Evolutionary conservation across 2,797 vertebrate species (phyloP), one percentile per base, ranked within the genome.

Genomic region (Manis pentadactyla): DNA sequence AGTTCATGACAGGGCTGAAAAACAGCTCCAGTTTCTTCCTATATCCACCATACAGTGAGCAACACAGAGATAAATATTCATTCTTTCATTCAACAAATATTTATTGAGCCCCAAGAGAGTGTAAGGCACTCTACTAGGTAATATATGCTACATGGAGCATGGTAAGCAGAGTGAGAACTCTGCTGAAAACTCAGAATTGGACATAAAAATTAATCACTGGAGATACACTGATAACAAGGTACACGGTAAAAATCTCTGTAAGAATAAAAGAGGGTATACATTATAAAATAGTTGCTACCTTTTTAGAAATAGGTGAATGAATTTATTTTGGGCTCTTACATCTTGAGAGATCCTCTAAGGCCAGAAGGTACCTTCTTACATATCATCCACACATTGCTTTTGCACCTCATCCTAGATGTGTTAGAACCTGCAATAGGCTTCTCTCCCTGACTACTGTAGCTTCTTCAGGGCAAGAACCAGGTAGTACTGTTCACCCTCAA

Each of bases 281-380:
- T 88, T 61, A 85, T 39, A 81, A 74, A 93, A 64, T 9, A 79
- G 39, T 57, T 89, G 37, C 57, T 46, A 71, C 73, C 34, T 29
- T 79, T 95, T 31, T 63, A 29, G 51, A 94, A 87, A 87, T n/a
- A 74, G 29, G 29, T 55, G 5, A 87, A 92, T 83, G 74, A 49
- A 73, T 66, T 92, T 75, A 82, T 73, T 73, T 83, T 25, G 37
- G 31, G 39, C 10, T 77, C 46, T 87, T 74, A 46, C 15, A 63
- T 75, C 8, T 64, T 68, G 46, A 82, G 23, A 68, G 42, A 25
- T 29, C 57, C 31, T n/a, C 2, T 42, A 34, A 90, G 42, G 31
- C 39, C 34, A 27, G 8, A 46, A 27, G 15, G 13, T 42, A 0
- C 21, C 59, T 39, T 90, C 27, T 64, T 61, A 84, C 4, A 31